Percentiles rank a stretch among this genome's conserved stretches.
These are phyloP conservation scores for Donacobius atricapilla DNA, from an alignment of 2,113 vertebrate genomes.

Conservation along the genomic window DNA sequence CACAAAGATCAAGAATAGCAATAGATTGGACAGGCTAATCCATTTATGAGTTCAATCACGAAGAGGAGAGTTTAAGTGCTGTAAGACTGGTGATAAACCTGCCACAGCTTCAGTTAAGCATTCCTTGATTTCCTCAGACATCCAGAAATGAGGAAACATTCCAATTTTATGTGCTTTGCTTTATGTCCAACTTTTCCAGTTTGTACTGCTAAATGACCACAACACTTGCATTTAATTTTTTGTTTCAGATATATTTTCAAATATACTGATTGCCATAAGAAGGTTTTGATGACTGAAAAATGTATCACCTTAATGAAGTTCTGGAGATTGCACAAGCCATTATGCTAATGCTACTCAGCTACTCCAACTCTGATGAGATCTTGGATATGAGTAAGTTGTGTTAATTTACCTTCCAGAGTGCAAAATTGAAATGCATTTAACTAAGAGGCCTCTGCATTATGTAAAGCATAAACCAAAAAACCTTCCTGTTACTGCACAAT, in stretches of 20 bases:
- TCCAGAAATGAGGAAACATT: not conserved
- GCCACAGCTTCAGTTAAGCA: not conserved
- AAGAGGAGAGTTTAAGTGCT: not conserved
- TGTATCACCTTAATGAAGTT: not conserved
- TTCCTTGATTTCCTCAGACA: not conserved
- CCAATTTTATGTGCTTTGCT: not conserved
- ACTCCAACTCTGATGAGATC: not conserved
- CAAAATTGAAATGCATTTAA: conserved; percentile 4
- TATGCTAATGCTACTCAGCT: not conserved
- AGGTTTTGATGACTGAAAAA: not conserved
- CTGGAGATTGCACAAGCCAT: not conserved
- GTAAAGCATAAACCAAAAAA: not conserved
- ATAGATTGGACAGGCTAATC: not conserved
- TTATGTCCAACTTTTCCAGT: not conserved
- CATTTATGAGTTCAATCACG: not conserved
- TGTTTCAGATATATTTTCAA: not conserved
- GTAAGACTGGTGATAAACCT: not conserved
- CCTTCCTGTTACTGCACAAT: not conserved
- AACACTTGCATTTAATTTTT: not conserved
- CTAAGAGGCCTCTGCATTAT: not conserved
- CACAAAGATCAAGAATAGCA: not conserved
- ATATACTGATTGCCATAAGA: not conserved
- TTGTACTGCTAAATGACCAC: not conserved
- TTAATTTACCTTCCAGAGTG: not conserved
- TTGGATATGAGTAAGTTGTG: not conserved